Evolutionary conservation across 2,797 vertebrate genomes (phyloP), one percentile per base, ranked within the genome.

Genomic region (Gorsachius magnificus): DNA sequence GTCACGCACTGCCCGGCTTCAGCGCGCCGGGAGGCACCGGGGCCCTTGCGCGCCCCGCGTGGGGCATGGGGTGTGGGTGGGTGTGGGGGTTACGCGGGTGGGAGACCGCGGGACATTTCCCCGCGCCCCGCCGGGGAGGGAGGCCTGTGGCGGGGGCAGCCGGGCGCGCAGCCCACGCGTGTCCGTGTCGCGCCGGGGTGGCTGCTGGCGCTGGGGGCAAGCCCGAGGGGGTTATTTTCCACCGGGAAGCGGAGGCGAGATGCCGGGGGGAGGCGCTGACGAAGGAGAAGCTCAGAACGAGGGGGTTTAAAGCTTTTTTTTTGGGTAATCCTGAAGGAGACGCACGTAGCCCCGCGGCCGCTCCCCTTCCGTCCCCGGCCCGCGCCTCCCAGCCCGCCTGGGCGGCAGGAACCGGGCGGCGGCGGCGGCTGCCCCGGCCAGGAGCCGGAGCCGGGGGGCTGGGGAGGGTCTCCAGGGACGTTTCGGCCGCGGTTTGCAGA

Each of bases 301-400:
- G 3, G 22, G 22, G 6, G 2, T 60, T 43, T 65, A 29, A 53
- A 2, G 4, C 5, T 18, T 25, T 36, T 18, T 25, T 36, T 45
- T 28, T 17, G 8, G 4, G 4, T 3, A 63, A 77, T 38, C 11
- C 19, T 1, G 46, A 21, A 66, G 31, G 3, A 26, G 66, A 19
- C 3, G 11, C 36, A 28, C 33, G 25, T 7, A 53, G 16, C 38
- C 14, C 48, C 7, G 4, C 5, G 2, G 7, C 33, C 1, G 2
- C 33, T 76, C 22, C 56, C 29, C 6, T 31, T 80, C n/a, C 6
- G 7, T 3, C 16, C 46, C 13, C 28, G 10, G 35, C 26, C 56
- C 45, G 18, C 45, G 45, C 45, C 45, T 45, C 45, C 45, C 45
- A 45, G 45, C 45, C 45, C 45, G 17, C 35, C 22, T 36, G 13